These are phyloP conservation scores for Podabrus alpinus DNA, from an alignment of 2,888 invertebrate species.

Conservation along the genomic window DNA sequence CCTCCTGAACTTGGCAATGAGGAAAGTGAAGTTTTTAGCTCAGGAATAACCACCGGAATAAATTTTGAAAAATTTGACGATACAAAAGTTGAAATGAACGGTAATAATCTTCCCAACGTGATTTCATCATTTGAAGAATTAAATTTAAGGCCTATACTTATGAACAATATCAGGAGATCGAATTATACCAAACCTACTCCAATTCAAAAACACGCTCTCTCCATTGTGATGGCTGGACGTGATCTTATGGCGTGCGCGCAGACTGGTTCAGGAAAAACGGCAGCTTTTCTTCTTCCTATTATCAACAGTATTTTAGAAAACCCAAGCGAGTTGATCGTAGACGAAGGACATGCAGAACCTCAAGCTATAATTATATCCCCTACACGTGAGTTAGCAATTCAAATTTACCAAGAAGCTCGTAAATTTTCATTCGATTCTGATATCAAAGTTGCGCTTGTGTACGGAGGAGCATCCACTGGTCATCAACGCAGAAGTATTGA, in stretches of 20 bases:
- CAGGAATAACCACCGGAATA: slow-evolving; percentile 77
- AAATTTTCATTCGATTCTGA: slow-evolving; percentile 80
- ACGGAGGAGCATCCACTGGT: slow-evolving; percentile 83
- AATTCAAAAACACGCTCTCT: slow-evolving; percentile 90
- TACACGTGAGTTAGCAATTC: slow-evolving; percentile 88
- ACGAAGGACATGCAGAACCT: slow-evolving; percentile 67
- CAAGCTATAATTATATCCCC: slow-evolving; percentile 87
- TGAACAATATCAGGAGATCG: slow-evolving; percentile 79
- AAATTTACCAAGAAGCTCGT: slow-evolving; percentile 82
- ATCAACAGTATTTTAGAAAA: slow-evolving; percentile 71
- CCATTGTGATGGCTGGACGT: slow-evolving; percentile 75
- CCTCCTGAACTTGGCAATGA: slow-evolving; percentile 77
- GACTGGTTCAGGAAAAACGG: slow-evolving; percentile 98
- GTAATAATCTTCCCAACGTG: slow-evolving; percentile 67
- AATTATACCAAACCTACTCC: slow-evolving; percentile 89
- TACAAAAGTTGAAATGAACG: slow-evolving; percentile 84
- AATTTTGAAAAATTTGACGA: slow-evolving; percentile 91
- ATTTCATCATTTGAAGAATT: slow-evolving; percentile 74
- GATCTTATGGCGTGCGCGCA: slow-evolving; percentile 98
- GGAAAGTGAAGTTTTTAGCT: slow-evolving; percentile 71
- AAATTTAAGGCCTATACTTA: slow-evolving; percentile 68
- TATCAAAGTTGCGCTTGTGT: slow-evolving; percentile 74
- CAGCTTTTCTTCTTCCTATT: slow-evolving; percentile 91
- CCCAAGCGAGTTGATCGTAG: slow-evolving; percentile 58
- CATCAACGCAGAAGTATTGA: slow-evolving; percentile 65